These are phyloP conservation scores for Rhinogobio ventralis DNA, from an alignment of 2,797 vertebrate genomes.

Conservation along the genomic window DNA sequence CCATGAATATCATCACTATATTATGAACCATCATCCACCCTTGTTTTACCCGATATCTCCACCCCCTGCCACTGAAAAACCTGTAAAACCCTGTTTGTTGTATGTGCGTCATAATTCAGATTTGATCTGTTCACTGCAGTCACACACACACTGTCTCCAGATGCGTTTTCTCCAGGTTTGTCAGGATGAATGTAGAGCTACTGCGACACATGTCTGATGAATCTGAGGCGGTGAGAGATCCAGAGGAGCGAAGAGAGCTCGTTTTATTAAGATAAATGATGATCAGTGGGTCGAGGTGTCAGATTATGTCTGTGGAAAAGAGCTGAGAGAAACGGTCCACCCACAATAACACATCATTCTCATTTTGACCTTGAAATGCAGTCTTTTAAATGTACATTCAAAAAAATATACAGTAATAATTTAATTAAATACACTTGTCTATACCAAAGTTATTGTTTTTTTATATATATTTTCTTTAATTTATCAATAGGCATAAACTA, in stretches of 20 bases:
- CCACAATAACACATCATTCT: background rate
- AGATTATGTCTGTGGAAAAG: slow-evolving; percentile 4
- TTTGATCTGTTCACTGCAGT: background rate
- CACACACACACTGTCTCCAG: background rate
- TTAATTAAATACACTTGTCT: background rate
- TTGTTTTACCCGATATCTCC: background rate
- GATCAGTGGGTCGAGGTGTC: background rate
- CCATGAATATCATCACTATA: background rate
- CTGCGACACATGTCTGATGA: slow-evolving; percentile 4
- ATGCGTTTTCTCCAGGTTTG: background rate
- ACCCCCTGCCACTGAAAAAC: background rate
- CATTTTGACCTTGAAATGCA: background rate
- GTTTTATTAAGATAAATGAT: slow-evolving; percentile 34
- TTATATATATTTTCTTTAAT: too few species aligned
- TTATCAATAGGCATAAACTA: too few species aligned
- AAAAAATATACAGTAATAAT: too few species aligned
- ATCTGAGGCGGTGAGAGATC: background rate
- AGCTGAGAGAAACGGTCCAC: background rate
- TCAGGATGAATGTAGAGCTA: background rate
- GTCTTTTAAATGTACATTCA: background rate
- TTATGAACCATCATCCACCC: background rate
- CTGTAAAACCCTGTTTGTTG: background rate
- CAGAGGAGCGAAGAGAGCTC: background rate
- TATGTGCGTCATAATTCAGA: background rate
- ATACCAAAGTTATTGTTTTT: too few species aligned